A percentile compares a stretch with the other conserved stretches of the same genome.
Conservation (phyloP, 2,888 invertebrate species). For the Oscheius sp. region DNA sequence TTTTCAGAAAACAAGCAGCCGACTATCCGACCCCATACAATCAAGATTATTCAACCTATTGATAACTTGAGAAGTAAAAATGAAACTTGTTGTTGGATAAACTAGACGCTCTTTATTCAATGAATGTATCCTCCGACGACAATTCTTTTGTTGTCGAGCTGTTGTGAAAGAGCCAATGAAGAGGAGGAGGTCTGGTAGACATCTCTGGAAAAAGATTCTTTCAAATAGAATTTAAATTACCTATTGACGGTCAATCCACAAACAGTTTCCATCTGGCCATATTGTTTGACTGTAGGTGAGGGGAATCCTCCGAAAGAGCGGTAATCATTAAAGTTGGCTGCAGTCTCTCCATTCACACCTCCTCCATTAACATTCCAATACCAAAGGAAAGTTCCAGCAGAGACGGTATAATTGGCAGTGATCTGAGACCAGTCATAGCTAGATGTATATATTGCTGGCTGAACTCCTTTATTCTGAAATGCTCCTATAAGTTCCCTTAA, state of each 20-base stretch:
- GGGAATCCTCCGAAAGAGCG: constrained; percentile 49
- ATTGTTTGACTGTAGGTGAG: constrained; percentile 46
- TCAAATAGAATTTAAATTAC: constrained; percentile 31
- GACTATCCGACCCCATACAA: constrained; percentile 9
- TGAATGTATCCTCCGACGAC: not conserved
- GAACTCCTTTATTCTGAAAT: constrained; percentile 40
- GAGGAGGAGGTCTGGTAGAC: not conserved
- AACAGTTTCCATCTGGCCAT: constrained; percentile 44
- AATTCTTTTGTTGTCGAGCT: not conserved
- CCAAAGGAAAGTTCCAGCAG: constrained; percentile 40
- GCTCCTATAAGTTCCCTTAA: not conserved
- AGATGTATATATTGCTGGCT: constrained; percentile 51
- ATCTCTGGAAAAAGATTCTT: not conserved
- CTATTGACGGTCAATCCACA: constrained; percentile 42
- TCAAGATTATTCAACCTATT: not conserved
- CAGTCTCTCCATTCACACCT: constrained; percentile 40
- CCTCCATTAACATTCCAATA: constrained; percentile 43
- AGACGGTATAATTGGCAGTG: constrained; percentile 31
- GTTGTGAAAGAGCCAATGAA: not conserved
- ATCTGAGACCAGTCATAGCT: constrained; percentile 55
- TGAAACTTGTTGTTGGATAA: not conserved
- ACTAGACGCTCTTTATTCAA: not conserved
- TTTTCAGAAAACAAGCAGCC: constrained; percentile 11
- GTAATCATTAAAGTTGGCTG: constrained; percentile 46
- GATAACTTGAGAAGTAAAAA: not conserved